Evolutionary conservation across 2,888 invertebrate species (phyloP), one percentile per base, ranked within the genome.

Genomic region (Ennomos fuscantarius): DNA sequence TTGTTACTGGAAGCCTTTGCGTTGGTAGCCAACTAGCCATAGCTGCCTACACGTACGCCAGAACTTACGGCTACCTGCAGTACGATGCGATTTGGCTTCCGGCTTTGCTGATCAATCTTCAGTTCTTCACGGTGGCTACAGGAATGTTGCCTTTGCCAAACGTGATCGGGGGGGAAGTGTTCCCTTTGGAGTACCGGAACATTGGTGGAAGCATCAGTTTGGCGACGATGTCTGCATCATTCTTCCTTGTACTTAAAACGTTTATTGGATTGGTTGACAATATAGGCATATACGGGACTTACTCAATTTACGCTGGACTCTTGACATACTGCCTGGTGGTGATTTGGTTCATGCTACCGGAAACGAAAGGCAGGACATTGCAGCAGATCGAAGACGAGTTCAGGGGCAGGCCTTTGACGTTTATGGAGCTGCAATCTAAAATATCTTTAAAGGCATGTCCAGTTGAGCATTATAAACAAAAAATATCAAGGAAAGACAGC

Each of bases 151-250:
- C 95, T 0, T 68, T 96, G 55, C 95, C 95, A 0, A 95, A 94
- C 86, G 93, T 95, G 6, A 93, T 96, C 82, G 93, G 94, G 35
- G 95, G 95, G 0, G 96, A 96, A 74, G 87, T 96, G 0, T 95
- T 95, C 63, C 93, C 95, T 1, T 82, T 93, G 24, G 89, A 92
- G 45, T 93, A 93, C 47, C 87, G 94, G 50, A 94, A 94, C 24
- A 79, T 94, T 0, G 95, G 95, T 1, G 93, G 94, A 1, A 94
- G 94, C 0, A 82, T 95, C 9, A 93, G 94, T 10, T 84, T 94
- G 15, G 90, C 93, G 36, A 89, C 93, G 2, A 91, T 93, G 15
- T 94, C 94, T 41, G 69, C 89, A 1, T 89, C 94, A 43, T 93
- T 94, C 63, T 95, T 95, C 69, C 12, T 93, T 2, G 93, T 93